Conservation (phyloP, 2,888 invertebrate genomes). For the Artemia sinica region DNA sequence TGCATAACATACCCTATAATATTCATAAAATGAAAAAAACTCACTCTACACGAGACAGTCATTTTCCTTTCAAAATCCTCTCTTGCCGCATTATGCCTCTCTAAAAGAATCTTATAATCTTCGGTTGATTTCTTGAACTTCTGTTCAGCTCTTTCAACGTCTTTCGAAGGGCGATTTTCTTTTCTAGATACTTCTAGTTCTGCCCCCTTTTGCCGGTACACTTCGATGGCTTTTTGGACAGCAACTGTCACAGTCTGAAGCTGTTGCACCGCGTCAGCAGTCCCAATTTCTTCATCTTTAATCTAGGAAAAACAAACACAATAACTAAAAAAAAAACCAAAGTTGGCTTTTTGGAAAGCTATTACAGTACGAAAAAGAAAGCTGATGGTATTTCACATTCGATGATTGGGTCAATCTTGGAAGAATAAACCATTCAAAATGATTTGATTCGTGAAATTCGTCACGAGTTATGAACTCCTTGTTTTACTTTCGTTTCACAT, state of each 20-base stretch:
- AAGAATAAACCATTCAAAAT: too few species aligned
- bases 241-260: conserved; percentile 64
- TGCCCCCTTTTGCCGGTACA: conserved; percentile 62
- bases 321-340: neutral
- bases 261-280: conserved; percentile 52
- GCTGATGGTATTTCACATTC: too few species aligned
- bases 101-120: conserved; percentile 74
- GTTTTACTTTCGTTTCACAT: too few species aligned
- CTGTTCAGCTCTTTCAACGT: conserved; percentile 77
- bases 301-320: conserved; percentile 37
- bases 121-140: conserved; percentile 87
- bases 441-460: too few species aligned
- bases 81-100: conserved; percentile 76
- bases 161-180: conserved; percentile 65
- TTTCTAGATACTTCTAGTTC: conserved; percentile 78
- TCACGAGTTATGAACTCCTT: too few species aligned
- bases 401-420: too few species aligned
- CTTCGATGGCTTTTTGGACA: conserved; percentile 78
- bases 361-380: too few species aligned
- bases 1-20: too few species aligned
- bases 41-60: conserved; percentile 68
- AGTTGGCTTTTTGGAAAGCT: too few species aligned
- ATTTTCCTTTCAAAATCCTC: conserved; percentile 91
- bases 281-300: conserved; percentile 83
- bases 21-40: conserved; percentile 23